Evolutionary conservation across 1,140 invertebrate species (phyloP).

Genomic region (honey bee (Apis mellifera)): Amel_HAv3.1 CM009931.2:2180501-2181000

Average conservation of each 20-base stretch:
- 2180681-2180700: neutral
- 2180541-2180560: neutral
- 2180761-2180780: neutral
- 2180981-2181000: neutral
- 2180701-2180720: neutral
- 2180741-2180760: neutral
- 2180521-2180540: neutral
- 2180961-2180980: neutral
- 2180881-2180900: neutral
- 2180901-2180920: neutral
- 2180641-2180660: too few relatives aligned
- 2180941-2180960: neutral
- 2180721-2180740: neutral
- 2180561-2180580: neutral
- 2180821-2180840: neutral
- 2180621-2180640: neutral
- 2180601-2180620: neutral
- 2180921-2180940: neutral
- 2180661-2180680: neutral
- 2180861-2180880: neutral
- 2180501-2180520: neutral
- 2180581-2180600: neutral
- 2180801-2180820: neutral
- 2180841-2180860: neutral
- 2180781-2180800: neutral